Evolutionary conservation across 1,140 invertebrate species (phyloP), one percentile per base, ranked within the genome.

Genomic region (Sycobia sp.): DNA sequence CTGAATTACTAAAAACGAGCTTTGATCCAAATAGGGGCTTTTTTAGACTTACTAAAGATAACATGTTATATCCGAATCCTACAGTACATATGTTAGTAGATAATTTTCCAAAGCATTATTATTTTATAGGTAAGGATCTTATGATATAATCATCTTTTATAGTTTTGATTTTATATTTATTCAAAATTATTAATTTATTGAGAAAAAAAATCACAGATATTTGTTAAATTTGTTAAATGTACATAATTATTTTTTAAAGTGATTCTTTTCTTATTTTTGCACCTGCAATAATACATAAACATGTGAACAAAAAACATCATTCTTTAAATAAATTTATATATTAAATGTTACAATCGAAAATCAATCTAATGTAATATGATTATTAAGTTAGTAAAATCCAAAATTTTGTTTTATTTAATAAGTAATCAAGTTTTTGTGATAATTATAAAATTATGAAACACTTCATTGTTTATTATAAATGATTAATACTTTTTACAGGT

Each of bases 1-100:
- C 90, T 1, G 94, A 96, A 76, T 82, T 98, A 5, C 80, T 98
- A 7, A 96, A 95, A 79, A 96, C 95, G 0, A 92, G 93, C 0
- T 98, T 98, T 78, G 95, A 99, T 84, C 96, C 97, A 0, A 98
- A 98, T 76, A 85, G 96, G 39, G 97, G 96, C 0, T 93, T 98
- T 72, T 99, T 99, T 77, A 80, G 91, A 53, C 83, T 95, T 14
- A 98, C 96, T 1, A 90, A 90, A 65, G 95, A 98, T 72, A 94
- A 96, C 73, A 89, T 94, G 77, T 76, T 99, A 10, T 99, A 98
- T 81, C 97, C 97, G 0, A 99, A 98, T 82, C 96, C 96, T 0
- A 90, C 91, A 39, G 94, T 95, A 10, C 86, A 90, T 63, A 78
- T 94, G 18, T 78, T 98, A 0, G 87, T 94, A 18, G 88, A 91